Evolutionary conservation across 2,797 vertebrate species (phyloP).

Genomic region (Hybognathus amarus): DNA sequence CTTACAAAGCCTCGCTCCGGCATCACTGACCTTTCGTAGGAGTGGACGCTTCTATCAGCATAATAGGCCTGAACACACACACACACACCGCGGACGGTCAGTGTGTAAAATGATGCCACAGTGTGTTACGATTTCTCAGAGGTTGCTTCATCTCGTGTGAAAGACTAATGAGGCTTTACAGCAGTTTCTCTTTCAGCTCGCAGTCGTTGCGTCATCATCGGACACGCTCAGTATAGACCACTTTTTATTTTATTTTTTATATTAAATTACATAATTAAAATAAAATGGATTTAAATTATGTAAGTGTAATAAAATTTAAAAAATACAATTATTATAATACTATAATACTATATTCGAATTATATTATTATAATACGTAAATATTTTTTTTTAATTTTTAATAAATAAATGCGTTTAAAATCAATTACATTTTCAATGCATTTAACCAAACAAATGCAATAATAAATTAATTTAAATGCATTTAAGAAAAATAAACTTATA

Average conservation of each 20-base stretch:
- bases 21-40: background rate
- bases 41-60: background rate
- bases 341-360: background rate
- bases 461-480: no score
- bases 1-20: background rate
- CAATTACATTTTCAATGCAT: background rate
- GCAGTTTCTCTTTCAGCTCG: background rate
- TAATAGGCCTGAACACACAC: background rate
- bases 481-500: no score
- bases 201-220: background rate
- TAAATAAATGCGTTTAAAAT: background rate
- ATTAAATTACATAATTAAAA: no score
- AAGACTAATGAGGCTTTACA: background rate
- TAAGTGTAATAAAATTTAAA: no score
- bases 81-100: background rate
- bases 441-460: background rate
- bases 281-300: no score
- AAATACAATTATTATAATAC: no score
- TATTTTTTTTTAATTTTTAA: background rate
- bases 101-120: background rate
- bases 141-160: conserved; percentile 10
- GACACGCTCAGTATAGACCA: background rate
- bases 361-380: background rate
- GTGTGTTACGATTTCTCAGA: background rate
- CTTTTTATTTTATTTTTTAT: no score